Conservation (phyloP, 2,113 vertebrate species). For the Himantopus leucocephalus region DNA sequence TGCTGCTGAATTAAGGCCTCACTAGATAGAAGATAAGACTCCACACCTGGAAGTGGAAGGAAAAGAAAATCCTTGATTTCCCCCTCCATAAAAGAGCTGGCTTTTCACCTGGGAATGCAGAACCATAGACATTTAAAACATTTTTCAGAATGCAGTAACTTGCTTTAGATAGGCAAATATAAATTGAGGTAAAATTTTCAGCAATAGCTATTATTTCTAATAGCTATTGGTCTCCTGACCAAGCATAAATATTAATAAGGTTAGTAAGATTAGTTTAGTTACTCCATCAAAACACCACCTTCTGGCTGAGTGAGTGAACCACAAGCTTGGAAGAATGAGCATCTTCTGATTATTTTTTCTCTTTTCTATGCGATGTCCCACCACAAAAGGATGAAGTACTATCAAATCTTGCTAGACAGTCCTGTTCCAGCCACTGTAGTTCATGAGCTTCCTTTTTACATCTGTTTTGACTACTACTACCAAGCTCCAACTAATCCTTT, state of each 20-base stretch:
- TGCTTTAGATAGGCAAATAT: neutral
- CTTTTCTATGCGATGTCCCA: neutral
- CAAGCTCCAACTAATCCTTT: neutral
- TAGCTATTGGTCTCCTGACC: neutral
- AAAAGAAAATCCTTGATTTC: neutral
- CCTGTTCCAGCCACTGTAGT: neutral
- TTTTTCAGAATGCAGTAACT: neutral
- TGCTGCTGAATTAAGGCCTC: neutral
- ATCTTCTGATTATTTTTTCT: neutral
- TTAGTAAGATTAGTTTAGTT: neutral
- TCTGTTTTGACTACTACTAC: neutral
- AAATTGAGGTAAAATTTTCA: neutral
- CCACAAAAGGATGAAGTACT: neutral
- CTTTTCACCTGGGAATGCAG: neutral
- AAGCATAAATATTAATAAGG: neutral
- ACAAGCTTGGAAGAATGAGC: neutral
- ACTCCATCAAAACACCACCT: neutral
- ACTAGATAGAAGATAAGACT: neutral
- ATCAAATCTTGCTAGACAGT: neutral
- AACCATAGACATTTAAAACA: neutral
- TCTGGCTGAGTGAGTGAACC: neutral
- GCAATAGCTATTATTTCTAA: neutral
- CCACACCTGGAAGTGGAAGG: neutral
- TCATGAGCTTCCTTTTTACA: neutral
- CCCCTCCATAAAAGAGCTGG: neutral